Percentiles rank a stretch among this genome's conserved stretches.
These are phyloP conservation scores for Halichoeres trimaculatus DNA, from an alignment of 2,113 vertebrate genomes.

Conservation along the genomic window DNA sequence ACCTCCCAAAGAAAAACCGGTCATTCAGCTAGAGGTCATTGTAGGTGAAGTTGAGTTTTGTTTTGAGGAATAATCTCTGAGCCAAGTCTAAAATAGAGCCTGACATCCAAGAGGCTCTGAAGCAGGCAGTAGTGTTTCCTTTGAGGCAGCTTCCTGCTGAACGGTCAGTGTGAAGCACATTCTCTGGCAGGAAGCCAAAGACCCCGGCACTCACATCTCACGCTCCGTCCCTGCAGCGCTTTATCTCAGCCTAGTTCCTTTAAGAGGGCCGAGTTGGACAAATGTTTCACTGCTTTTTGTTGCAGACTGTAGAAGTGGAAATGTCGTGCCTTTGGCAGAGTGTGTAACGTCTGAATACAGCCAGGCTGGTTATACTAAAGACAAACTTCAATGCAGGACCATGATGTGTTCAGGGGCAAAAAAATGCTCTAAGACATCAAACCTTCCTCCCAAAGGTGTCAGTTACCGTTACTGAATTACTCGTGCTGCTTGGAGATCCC, in stretches of 20 bases:
- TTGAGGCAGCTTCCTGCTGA: slow-evolving; percentile 41
- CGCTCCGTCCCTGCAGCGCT: slow-evolving; percentile 13
- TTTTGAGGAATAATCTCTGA: slow-evolving; percentile 11
- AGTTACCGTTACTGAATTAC: neutral
- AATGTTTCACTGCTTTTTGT: neutral
- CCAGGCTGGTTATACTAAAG: neutral
- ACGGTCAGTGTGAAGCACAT: slow-evolving; percentile 21
- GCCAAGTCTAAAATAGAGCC: neutral
- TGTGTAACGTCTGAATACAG: neutral
- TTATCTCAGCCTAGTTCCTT: slow-evolving; percentile 9
- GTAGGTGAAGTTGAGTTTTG: neutral
- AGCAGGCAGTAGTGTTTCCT: slow-evolving; percentile 27
- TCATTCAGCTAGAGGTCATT: no score
- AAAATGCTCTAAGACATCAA: neutral
- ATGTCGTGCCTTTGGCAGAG: neutral
- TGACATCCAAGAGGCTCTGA: slow-evolving; percentile 7
- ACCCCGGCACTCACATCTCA: slow-evolving; percentile 5
- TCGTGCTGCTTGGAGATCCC: neutral
- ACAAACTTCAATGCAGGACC: neutral
- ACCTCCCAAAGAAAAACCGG: no score
- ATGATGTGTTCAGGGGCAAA: neutral
- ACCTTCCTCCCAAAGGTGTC: no score
- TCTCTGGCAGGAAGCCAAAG: slow-evolving; percentile 31
- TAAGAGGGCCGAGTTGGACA: neutral
- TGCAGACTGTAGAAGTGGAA: no score